Evolutionary conservation across 2,113 vertebrate genomes (phyloP).

Genomic region (Fulica atra): DNA sequence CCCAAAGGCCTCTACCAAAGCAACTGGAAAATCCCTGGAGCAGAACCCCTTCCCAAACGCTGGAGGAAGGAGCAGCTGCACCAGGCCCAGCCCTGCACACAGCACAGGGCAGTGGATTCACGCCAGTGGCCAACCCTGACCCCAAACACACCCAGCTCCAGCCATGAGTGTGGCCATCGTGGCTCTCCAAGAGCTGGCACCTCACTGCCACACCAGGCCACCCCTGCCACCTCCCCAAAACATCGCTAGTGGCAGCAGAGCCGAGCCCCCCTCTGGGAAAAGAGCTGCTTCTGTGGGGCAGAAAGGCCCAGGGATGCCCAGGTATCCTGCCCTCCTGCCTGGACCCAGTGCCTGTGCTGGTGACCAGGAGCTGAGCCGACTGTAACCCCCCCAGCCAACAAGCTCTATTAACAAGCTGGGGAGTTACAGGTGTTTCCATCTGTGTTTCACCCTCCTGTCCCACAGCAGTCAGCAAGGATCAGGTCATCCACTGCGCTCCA

Average conservation of each 20-base stretch:
- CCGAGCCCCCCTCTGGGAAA: not conserved
- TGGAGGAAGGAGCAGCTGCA: not conserved
- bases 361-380: not conserved
- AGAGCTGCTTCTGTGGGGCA: not conserved
- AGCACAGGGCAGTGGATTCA: not conserved
- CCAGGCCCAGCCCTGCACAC: not conserved
- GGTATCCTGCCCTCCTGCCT: not conserved
- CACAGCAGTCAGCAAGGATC: not conserved
- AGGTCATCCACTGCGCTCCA: not conserved
- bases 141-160: not conserved
- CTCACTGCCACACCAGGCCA: rapidly evolving
- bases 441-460: not conserved
- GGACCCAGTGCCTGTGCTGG: not conserved
- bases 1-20: not conserved
- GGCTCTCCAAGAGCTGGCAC: not conserved
- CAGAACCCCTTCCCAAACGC: not conserved
- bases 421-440: not conserved
- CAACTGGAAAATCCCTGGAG: not conserved
- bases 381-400: not conserved
- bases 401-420: not conserved
- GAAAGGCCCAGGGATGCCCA: not conserved
- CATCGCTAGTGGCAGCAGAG: not conserved
- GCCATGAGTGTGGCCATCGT: not conserved
- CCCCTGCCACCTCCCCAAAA: not conserved
- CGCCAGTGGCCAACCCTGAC: not conserved